These are phyloP conservation scores for Drosophila insularis DNA, from an alignment of 1,140 invertebrate species.

Conservation along the genomic window DNA sequence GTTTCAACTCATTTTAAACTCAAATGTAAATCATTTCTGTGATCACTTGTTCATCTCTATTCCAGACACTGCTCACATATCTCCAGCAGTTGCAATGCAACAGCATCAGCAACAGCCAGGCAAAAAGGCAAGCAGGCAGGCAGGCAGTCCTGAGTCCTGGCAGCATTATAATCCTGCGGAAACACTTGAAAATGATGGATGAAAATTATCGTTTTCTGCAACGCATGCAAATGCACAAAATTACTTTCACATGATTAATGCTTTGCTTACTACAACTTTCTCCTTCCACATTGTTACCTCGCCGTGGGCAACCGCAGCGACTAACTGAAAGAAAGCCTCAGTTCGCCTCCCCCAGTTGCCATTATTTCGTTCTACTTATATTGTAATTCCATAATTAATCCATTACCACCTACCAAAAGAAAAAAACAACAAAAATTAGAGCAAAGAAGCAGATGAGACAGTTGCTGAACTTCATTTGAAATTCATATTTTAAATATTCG, in stretches of 20 bases:
- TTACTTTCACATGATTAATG: slow-evolving; percentile 79
- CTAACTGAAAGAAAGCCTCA: background rate
- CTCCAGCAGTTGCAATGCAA: background rate
- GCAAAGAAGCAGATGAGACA: slow-evolving; percentile 21
- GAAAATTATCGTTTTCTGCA: slow-evolving; percentile 79
- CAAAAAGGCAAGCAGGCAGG: background rate
- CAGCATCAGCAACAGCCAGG: slow-evolving; percentile 1
- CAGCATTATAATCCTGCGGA: slow-evolving; percentile 66
- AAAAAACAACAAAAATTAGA: background rate
- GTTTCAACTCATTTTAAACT: too few relatives aligned
- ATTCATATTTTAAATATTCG: slow-evolving; percentile 79
- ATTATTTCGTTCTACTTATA: slow-evolving; percentile 11
- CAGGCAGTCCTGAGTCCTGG: slow-evolving; percentile 9
- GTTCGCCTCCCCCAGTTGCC: background rate
- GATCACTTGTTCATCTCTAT: slow-evolving; percentile 6
- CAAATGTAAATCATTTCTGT: background rate
- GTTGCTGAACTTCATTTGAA: slow-evolving; percentile 66
- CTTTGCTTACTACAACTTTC: slow-evolving; percentile 25
- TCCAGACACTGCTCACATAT: background rate
- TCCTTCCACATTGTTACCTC: slow-evolving; percentile 26
- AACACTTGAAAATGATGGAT: slow-evolving; percentile 80
- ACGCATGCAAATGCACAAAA: slow-evolving; percentile 79
- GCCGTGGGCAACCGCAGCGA: slow-evolving; percentile 24
- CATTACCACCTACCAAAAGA: slow-evolving; percentile 5
- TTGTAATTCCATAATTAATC: slow-evolving; percentile 53